Percentiles rank a stretch among this genome's conserved stretches.
phyloP scores from a whole-genome alignment of 2,888 invertebrate genomes.

The Drosophila acutilabella region DNA sequence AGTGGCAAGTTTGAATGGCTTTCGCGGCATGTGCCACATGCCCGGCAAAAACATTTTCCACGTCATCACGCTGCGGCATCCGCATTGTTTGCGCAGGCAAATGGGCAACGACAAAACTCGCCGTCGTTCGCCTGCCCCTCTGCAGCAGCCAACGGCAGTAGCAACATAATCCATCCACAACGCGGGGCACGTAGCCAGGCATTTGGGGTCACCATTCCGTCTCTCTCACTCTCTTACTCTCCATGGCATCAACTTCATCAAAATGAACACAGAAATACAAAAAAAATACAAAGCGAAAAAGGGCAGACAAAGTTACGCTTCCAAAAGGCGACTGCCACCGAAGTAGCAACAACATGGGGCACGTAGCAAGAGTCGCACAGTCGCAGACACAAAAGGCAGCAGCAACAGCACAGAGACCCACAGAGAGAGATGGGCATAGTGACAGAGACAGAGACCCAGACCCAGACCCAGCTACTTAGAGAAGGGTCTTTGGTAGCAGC shows the following conservation, averaged over 20 bases:
- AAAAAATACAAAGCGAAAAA: conserved; percentile 38
- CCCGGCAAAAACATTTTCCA: conserved; percentile 63
- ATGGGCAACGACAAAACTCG: conserved; percentile 34
- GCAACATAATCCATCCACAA: conserved; percentile 50
- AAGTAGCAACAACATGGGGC: conserved; percentile 62
- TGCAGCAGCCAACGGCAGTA: conserved; percentile 19
- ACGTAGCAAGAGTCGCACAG: conserved; percentile 61
- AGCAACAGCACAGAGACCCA: too few species aligned
- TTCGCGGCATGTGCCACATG: conserved; percentile 44
- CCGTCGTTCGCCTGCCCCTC: background rate
- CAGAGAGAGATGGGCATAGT: conserved; percentile 11
- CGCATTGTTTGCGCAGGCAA: conserved; percentile 65
- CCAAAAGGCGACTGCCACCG: conserved; percentile 40
- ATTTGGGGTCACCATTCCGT: conserved; percentile 48
- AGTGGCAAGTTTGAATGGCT: conserved; percentile 41
- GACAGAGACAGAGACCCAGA: background rate
- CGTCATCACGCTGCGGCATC: conserved; percentile 69
- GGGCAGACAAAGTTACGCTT: conserved; percentile 56
- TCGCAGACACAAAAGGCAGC: conserved; percentile 26
- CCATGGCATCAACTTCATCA: conserved; percentile 34
- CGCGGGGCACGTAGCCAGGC: conserved; percentile 55
- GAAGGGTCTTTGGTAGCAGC: conserved; percentile 18
- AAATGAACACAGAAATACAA: conserved; percentile 7
- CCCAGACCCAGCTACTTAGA: conserved; percentile 41
- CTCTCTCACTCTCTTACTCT: background rate